Evolutionary conservation across 1,140 invertebrate species (phyloP).

Genomic region (Streblospio benedicti): DNA sequence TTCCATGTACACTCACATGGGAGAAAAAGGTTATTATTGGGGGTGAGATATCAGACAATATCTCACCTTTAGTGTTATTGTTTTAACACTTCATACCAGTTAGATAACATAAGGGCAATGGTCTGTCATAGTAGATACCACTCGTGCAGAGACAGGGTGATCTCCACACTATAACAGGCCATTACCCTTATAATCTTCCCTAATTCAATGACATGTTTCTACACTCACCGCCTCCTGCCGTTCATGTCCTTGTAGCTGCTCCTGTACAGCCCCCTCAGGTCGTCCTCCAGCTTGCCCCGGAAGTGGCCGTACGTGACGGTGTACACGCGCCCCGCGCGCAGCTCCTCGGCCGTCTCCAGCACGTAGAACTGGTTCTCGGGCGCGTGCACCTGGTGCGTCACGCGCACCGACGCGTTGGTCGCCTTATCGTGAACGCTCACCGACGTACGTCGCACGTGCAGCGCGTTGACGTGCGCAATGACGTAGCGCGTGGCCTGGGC

Average conservation of each 20-base stretch:
- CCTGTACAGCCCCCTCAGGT: constrained; percentile 27
- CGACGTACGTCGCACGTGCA: constrained; percentile 7
- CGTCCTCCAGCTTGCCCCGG: constrained; percentile 20
- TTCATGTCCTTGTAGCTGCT: constrained; percentile 26
- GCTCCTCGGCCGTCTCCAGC: constrained; percentile 17
- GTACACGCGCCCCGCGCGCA: constrained; percentile 17
- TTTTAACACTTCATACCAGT: too few species aligned
- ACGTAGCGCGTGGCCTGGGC: constrained; percentile 23
- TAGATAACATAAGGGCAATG: too few species aligned
- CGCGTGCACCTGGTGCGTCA: constrained; percentile 18
- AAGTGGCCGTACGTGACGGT: constrained; percentile 23
- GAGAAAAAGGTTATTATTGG: too few species aligned
- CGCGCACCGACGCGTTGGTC: background rate
- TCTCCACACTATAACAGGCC: too few species aligned
- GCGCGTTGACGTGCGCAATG: constrained; percentile 22
- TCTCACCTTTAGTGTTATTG: too few species aligned
- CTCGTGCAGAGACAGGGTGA: too few species aligned
- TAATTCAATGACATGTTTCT: too few species aligned
- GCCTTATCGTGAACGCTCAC: constrained; percentile 1
- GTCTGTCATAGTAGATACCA: too few species aligned
- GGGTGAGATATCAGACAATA: too few species aligned
- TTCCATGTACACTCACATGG: too few species aligned
- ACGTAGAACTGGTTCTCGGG: constrained; percentile 23
- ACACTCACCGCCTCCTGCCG: constrained; percentile 27
- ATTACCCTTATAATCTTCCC: too few species aligned